These are phyloP conservation scores for Metalampra italica DNA, from an alignment of 2,888 invertebrate species.

Conservation along the genomic window DNA sequence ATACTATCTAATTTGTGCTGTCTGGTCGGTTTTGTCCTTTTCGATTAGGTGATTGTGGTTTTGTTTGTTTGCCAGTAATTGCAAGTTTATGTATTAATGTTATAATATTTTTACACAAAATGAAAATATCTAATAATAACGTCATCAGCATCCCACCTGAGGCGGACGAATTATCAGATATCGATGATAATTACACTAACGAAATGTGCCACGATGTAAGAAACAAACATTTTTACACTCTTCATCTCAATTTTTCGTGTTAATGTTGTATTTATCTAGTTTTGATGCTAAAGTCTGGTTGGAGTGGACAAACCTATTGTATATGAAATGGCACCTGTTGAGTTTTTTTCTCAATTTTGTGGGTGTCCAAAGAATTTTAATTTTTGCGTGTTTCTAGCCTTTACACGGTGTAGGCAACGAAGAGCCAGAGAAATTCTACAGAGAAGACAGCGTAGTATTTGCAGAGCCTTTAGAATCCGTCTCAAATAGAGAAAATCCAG, in stretches of 20 bases:
- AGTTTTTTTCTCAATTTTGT: not conserved
- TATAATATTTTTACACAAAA: not conserved
- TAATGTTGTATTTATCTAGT: not conserved
- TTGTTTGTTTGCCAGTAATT: not conserved
- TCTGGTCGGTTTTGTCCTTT: too few species aligned
- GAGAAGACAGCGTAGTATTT: conserved; percentile 24
- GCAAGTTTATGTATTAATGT: not conserved
- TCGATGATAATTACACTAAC: not conserved
- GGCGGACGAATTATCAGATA: not conserved
- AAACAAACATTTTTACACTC: too few species aligned
- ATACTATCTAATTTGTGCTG: too few species aligned
- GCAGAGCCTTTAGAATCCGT: conserved; percentile 24
- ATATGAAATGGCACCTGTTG: not conserved
- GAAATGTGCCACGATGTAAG: not conserved
- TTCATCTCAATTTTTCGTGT: not conserved
- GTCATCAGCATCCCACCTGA: not conserved
- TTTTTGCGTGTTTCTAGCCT: conserved; percentile 21
- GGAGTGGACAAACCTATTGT: too few species aligned
- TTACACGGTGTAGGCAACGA: conserved; percentile 14
- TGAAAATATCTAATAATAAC: conserved; percentile 3
- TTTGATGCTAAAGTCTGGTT: not conserved
- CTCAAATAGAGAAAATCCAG: not conserved
- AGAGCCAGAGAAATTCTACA: conserved; percentile 16
- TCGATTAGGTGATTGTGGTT: too few species aligned
- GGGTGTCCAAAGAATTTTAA: not conserved